Conservation (phyloP, 2,888 invertebrate species). For the Gymnocheta viridis region DNA sequence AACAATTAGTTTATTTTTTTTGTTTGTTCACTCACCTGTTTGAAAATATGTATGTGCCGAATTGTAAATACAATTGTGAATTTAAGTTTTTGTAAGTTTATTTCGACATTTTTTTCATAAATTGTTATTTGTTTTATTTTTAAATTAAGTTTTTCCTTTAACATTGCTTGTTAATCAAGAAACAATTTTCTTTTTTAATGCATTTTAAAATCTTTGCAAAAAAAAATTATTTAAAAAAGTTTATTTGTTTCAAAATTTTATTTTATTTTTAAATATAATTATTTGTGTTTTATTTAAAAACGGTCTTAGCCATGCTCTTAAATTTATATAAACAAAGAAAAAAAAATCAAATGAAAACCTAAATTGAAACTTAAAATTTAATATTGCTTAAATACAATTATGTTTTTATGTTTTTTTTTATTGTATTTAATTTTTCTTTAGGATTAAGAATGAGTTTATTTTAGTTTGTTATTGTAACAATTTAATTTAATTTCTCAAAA, state of each 20-base stretch:
- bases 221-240: slow-evolving; percentile 44
- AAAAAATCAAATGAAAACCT: not conserved
- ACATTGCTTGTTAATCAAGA: slow-evolving; percentile 46
- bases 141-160: slow-evolving; percentile 50
- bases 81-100: slow-evolving; percentile 49
- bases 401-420: slow-evolving; percentile 3
- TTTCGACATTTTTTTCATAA: slow-evolving; percentile 56
- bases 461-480: slow-evolving; percentile 29
- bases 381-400: slow-evolving; percentile 64
- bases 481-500: slow-evolving; percentile 52
- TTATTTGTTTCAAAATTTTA: slow-evolving; percentile 40
- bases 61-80: slow-evolving; percentile 21
- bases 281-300: slow-evolving; percentile 46
- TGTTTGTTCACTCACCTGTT: slow-evolving; percentile 26
- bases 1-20: slow-evolving; percentile 39
- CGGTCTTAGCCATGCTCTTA: slow-evolving; percentile 59
- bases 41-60: not conserved
- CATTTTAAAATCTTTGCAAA: slow-evolving; percentile 46
- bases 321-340: slow-evolving; percentile 47
- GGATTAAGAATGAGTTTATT: slow-evolving; percentile 48
- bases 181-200: slow-evolving; percentile 2
- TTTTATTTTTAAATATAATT: slow-evolving; percentile 16
- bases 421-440: slow-evolving; percentile 17
- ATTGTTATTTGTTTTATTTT: slow-evolving; percentile 60
- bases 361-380: slow-evolving; percentile 36